Evolutionary conservation across 2,797 vertebrate genomes (phyloP), one percentile per base, ranked within the genome.

Genomic region (Rhinoraja longicauda): DNA sequence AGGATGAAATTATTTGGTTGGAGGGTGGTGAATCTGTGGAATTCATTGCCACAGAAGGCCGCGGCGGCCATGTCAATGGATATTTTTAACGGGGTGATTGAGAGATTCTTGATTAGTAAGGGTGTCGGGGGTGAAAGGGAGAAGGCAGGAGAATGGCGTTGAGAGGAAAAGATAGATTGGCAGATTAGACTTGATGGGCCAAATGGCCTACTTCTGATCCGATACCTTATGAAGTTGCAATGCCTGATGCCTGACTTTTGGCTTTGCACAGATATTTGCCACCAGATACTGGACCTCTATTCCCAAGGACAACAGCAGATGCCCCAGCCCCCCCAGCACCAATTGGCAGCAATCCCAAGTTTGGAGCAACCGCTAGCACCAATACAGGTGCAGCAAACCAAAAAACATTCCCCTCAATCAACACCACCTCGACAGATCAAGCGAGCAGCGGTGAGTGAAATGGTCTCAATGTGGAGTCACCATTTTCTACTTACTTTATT

Each of bases 251-350:
- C 62, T 93, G 13, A 29, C 12, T 32, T 24, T 90, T 86, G 75
- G 39, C 88, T 6, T 73, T 59, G 91, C 76, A 0, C 93, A 99
- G 99, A 99, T 93, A 99, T 99, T 94, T 99, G 99, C 95, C 99
- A 99, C 95, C 99, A 99, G 96, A 99, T 99, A 95, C 97, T 99
- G 95, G 99, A 99, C 93, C 96, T 99, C 0, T 99, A 99, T 96
- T 99, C 98, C 0, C 98, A 99, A 95, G 99, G 98, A 72, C 99
- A 99, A 94, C 98, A 99, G 93, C 98, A 98, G 93, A 99, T 99
- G 95, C 98, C 98, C 93, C 98, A 97, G 93, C 96, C 96, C 0
- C 96, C 96, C 62, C 97, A 97, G 81, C 96, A 97, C 93, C 96
- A 96, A 93, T 96, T 96, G 94, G 95, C 96, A 84, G 39, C 86